Evolutionary conservation across 1,140 invertebrate species (phyloP).

Genomic region (Ectropis grisescens): DNA sequence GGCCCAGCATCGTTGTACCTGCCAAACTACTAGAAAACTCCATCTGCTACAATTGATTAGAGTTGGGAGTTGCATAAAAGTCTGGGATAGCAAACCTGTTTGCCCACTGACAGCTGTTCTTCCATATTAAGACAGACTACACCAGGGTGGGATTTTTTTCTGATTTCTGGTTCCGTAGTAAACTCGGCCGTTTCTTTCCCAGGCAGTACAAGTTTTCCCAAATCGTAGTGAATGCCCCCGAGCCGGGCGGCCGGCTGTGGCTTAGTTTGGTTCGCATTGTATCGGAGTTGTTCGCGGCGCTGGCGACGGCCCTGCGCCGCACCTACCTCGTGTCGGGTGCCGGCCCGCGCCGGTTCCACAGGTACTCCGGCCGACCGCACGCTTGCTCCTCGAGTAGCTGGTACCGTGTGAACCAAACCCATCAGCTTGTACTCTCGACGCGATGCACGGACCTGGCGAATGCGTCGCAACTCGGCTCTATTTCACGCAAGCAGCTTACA

Average conservation of each 20-base stretch:
- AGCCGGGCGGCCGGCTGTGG: conserved; percentile 14
- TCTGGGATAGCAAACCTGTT: no score
- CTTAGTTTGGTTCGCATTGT: conserved; percentile 53
- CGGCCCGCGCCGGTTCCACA: conserved; percentile 29
- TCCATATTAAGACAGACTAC: background rate
- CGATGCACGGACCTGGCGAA: no score
- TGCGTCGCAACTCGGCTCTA: no score
- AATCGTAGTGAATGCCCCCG: conserved; percentile 27
- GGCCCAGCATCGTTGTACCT: no score
- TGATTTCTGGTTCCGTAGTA: background rate
- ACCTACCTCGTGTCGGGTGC: conserved; percentile 21
- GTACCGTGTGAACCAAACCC: background rate
- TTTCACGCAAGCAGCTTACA: no score
- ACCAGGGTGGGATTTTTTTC: background rate
- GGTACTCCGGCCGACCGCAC: conserved; percentile 14
- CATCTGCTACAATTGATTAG: no score
- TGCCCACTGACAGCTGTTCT: no score
- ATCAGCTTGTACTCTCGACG: no score
- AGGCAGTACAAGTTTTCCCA: conserved; percentile 53
- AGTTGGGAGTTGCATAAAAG: no score
- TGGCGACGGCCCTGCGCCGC: conserved; percentile 25
- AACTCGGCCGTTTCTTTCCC: conserved; percentile 14
- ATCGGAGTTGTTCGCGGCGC: conserved; percentile 26
- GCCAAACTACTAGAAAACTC: no score
- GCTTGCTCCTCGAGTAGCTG: background rate